Percentiles rank a stretch among this genome's conserved stretches.
Conservation (phyloP, 2,113 vertebrate species). For the Ascaphus truei region DNA sequence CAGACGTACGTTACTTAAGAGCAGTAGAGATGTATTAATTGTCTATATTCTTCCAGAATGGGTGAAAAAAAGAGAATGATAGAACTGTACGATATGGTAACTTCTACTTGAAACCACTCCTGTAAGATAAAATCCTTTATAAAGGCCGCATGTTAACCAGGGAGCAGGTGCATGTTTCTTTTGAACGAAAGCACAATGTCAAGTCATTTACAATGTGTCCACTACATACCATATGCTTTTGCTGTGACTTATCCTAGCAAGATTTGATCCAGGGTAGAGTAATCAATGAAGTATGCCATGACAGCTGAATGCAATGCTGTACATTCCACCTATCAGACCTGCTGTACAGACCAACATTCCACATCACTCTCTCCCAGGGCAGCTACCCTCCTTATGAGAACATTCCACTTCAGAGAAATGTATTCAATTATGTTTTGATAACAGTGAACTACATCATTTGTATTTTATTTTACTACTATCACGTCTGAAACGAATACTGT, state of each 20-base stretch:
- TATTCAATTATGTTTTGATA: no score
- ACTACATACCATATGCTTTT: slow-evolving; percentile 11
- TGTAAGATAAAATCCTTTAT: no score
- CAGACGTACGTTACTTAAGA: no score
- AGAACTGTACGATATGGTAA: neutral
- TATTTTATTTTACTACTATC: no score
- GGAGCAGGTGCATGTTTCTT: slow-evolving; percentile 3
- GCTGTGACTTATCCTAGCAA: slow-evolving; percentile 14
- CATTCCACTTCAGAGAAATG: neutral
- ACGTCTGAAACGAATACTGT: no score
- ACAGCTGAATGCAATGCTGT: slow-evolving; percentile 15
- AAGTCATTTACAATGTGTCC: slow-evolving; percentile 31
- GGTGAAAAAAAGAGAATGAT: no score
- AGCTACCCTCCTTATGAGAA: slow-evolving; percentile 13
- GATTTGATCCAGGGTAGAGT: slow-evolving; percentile 17
- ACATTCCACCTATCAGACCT: slow-evolving; percentile 26
- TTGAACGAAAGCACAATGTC: slow-evolving; percentile 6
- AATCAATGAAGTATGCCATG: slow-evolving; percentile 11
- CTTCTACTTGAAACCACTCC: neutral
- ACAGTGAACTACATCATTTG: no score
- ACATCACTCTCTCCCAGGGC: neutral
- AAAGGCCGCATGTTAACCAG: neutral
- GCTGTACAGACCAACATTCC: slow-evolving; percentile 4
- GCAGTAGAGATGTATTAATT: no score
- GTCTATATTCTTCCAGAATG: no score